phyloP scores from a whole-genome alignment of 2,888 invertebrate genomes.

The Dermolepida albohirtum region DNA sequence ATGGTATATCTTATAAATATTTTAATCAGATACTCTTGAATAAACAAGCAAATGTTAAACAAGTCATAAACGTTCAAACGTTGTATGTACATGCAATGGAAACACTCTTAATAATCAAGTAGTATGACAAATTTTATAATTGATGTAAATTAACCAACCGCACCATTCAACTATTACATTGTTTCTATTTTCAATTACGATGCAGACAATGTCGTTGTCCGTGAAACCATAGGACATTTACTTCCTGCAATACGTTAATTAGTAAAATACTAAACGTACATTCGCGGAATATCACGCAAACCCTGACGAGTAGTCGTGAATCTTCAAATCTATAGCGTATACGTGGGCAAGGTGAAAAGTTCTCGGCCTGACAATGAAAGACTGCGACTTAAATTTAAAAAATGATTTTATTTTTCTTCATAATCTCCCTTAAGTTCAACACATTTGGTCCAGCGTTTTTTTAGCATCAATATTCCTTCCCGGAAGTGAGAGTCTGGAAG shows the following conservation, averaged over 20 bases:
- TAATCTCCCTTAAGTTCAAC: too few species aligned
- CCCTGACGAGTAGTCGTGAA: background rate
- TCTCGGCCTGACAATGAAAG: too few species aligned
- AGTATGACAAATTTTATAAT: conserved; percentile 13
- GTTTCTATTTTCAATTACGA: conserved; percentile 9
- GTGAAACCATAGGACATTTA: conserved; percentile 23
- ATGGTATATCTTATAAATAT: conserved; percentile 17
- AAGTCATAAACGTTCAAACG: background rate
- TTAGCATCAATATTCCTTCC: too few species aligned
- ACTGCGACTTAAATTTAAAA: too few species aligned
- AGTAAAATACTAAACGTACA: conserved; percentile 2
- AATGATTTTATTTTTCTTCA: too few species aligned
- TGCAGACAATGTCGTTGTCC: conserved; percentile 33
- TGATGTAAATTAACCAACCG: conserved; percentile 21
- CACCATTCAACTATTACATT: conserved; percentile 7
- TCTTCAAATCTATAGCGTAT: conserved; percentile 8
- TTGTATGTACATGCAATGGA: background rate
- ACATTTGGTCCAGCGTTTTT: too few species aligned
- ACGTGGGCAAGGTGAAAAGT: too few species aligned
- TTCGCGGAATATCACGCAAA: conserved; percentile 13
- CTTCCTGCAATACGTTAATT: conserved; percentile 34
- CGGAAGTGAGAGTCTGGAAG: too few species aligned
- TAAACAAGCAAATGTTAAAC: conserved; percentile 6
- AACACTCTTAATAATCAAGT: conserved; percentile 14
- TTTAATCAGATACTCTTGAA: conserved; percentile 12